Evolutionary conservation across 2,888 invertebrate species (phyloP).

Genomic region (Ophraella communa): DNA sequence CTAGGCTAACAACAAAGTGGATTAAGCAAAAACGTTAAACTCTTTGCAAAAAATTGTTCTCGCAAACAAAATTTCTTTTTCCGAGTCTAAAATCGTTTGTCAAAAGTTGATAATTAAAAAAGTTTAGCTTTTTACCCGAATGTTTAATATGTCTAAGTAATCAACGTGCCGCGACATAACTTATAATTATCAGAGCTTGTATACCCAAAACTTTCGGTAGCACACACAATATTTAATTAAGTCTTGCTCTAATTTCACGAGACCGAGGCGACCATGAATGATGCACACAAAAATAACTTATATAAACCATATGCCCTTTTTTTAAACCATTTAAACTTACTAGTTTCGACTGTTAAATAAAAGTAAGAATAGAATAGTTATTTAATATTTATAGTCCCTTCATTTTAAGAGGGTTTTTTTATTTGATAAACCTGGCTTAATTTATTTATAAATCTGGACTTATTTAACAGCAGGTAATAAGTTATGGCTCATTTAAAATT

Average conservation of each 20-base stretch:
- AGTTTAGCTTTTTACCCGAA: conserved; percentile 24
- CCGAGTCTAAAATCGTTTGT: conserved; percentile 22
- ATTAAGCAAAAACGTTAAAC: conserved; percentile 12
- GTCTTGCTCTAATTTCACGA: conserved; percentile 19
- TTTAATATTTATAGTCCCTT: no score
- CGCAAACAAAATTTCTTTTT: conserved; percentile 6
- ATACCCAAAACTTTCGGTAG: conserved; percentile 23
- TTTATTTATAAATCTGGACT: no score
- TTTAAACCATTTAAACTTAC: no score
- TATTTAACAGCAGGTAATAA: no score
- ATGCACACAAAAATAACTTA: neutral
- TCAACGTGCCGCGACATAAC: conserved; percentile 33
- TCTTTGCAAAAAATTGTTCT: conserved; percentile 7
- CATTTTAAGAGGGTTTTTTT: no score
- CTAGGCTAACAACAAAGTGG: conserved; percentile 14
- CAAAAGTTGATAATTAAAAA: conserved; percentile 31
- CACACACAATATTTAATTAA: conserved; percentile 32
- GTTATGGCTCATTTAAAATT: no score
- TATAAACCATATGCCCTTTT: neutral
- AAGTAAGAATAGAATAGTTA: no score
- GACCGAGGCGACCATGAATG: neutral
- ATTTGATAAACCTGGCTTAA: no score
- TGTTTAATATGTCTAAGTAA: conserved; percentile 33
- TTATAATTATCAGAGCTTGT: conserved; percentile 28
- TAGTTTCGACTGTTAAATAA: no score